Conservation (phyloP, 2,113 vertebrate species). For the Taurulus bubalis region DNA sequence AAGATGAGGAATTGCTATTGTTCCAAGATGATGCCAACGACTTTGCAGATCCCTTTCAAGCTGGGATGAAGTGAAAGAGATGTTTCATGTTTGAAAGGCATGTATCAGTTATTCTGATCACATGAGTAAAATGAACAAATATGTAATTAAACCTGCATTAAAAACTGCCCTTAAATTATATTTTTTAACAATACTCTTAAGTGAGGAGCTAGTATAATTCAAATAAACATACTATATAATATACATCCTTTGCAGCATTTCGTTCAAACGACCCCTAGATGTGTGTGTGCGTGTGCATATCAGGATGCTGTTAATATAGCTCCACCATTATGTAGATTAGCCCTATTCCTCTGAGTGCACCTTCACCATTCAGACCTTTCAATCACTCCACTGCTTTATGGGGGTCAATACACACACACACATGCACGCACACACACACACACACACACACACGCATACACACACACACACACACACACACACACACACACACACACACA, state of each 20-base stretch:
- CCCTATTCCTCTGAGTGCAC: constrained; percentile 75
- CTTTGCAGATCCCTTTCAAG: constrained; percentile 12
- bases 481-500: constrained; percentile 7
- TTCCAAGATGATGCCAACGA: constrained; percentile 20
- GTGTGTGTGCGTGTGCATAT: constrained; percentile 21
- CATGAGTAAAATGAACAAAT: neutral
- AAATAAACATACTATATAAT: neutral
- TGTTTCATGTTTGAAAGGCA: neutral
- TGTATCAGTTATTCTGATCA: constrained; percentile 2
- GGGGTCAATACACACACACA: constrained; percentile 39
- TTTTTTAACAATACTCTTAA: neutral
- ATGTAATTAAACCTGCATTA: constrained; percentile 7
- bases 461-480: constrained; percentile 7
- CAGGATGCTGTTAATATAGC: constrained; percentile 59
- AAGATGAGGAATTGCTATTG: constrained; percentile 28
- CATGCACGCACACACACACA: constrained; percentile 30
- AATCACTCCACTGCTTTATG: constrained; percentile 68
- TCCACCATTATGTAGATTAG: constrained; percentile 80
- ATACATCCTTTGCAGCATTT: neutral
- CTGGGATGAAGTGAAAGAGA: constrained; percentile 23
- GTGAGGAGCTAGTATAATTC: neutral
- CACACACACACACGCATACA: constrained; percentile 17
- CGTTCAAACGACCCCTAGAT: constrained; percentile 30
- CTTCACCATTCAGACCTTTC: constrained; percentile 74
- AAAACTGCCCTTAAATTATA: constrained; percentile 1